Base-by-base conservation (phyloP, 2,797 vertebrate species). In the Discoglossus pictus region DNA sequence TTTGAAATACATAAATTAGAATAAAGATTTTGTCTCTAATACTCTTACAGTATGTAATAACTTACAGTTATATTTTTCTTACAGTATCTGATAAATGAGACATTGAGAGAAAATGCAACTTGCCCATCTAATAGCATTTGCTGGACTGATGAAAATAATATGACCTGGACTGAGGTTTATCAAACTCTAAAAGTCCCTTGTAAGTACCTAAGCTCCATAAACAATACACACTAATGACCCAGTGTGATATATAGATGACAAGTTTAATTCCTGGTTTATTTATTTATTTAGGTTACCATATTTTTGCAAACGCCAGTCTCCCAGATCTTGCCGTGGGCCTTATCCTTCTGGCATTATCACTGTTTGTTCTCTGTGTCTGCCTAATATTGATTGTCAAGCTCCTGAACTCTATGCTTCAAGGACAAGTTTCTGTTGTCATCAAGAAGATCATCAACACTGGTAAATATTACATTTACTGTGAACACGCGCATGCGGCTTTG, bases 371-470 rank as follows among this genome's bases (percentile, higher is more conserved):
- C 43, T 98, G 96, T 25, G 86, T 86, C 44, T 99, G 97, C 78
- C 88, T 99, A 79, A 87, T 98, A 76, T 78, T 93, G 74, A 98
- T 98, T 0, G 96, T 99, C 81, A 99, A 98, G 81, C 79, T 99
- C 35, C 88, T 98, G 75, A 96, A 95, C 86, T 97, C 96, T 11
- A 92, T 99, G 86, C 90, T 99, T 60, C 90, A 91, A 79, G 96
- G 97, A 43, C 95, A 96, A 87, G 94, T 99, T 36, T 95, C 96
- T 0, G 61, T 86, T 1, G 67, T 93, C 83, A 99, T 99, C 88
- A 99, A 98, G 89, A 99, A 97, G 80, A 90, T 94, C 24, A 83
- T 99, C 78, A 99, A 99, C 83, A 99, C 94, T 35, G 97, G 97
- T 98, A 86, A 75, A 61, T 55, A 72, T 2, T 39, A 66, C 25